Evolutionary conservation across 2,797 vertebrate species (phyloP), one percentile per base, ranked within the genome.

Genomic region (Spinus olivaceus): DNA sequence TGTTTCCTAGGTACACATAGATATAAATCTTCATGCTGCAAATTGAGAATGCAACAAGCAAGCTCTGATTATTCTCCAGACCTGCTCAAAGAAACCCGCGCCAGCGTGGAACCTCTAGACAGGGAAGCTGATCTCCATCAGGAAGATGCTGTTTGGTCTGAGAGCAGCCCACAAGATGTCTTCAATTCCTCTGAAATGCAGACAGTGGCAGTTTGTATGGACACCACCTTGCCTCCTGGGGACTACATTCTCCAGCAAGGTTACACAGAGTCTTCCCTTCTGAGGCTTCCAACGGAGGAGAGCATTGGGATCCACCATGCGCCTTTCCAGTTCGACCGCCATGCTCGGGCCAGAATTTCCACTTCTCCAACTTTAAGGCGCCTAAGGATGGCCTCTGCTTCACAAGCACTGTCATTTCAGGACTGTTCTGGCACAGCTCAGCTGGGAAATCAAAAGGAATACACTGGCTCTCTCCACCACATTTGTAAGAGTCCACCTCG

Each of bases 361-460:
- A 99, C 98, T 6, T 99, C 98, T 63, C 98, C 98, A n/a, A 99
- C 98, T 14, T 70, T 99, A 87, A 98, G 99, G 89, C 98, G 98
- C 59, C 97, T 99, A 86, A 98, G 98, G 94, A 98, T 97, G 32
- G 71, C 97, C 17, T 97, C 97, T 32, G 69, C 98, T 13, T 96
- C 95, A 32, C 97, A 97, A 24, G 60, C 81, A 4, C 41, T 42
- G 30, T 35, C 85, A 35, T 83, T 80, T 74, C 96, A 86, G 47
- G 83, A 86, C 9, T 59, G 60, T 66, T 76, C 32, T 54, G 84
- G 93, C 14, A 30, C 18, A 12, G 28, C 33, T 69, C 74, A 73
- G 8, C 14, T 54, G 46, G 33, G 56, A 25, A 81, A 71, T 60
- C 85, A 63, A 46, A 78, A 83, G 25, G 71, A 93, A 41, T 69